Evolutionary conservation across 37 sponge, comb jelly and placozoan genomes (phyloP).

Genomic region (Oopsacas minuta): DNA sequence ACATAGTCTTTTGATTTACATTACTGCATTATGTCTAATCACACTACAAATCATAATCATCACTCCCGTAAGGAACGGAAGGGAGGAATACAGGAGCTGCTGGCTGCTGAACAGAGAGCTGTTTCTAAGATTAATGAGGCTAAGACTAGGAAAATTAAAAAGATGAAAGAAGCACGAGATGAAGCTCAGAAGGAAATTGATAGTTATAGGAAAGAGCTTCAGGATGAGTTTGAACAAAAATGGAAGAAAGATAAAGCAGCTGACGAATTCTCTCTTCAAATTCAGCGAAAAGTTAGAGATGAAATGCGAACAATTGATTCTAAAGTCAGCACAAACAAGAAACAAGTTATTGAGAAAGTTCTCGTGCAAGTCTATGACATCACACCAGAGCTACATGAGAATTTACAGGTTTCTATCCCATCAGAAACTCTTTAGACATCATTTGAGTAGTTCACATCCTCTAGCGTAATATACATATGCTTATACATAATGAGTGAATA

Average conservation of each 20-base stretch:
- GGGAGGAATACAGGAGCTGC: not conserved
- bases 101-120: slow-evolving; percentile 5
- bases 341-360: slow-evolving; percentile 2
- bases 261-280: not conserved
- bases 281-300: not conserved
- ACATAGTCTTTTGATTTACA: not conserved
- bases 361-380: not conserved
- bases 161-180: slow-evolving; percentile 5
- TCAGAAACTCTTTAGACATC: slow-evolving; percentile 24
- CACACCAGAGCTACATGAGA: slow-evolving; percentile 1
- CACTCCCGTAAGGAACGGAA: not conserved
- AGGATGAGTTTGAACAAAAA: not conserved
- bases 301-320: not conserved
- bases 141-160: not conserved
- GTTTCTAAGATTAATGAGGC: not conserved
- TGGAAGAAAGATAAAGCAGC: slow-evolving; percentile 8
- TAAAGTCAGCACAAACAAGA: not conserved
- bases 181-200: slow-evolving; percentile 14
- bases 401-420: slow-evolving; percentile 15
- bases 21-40: not conserved
- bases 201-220: not conserved
- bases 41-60: not conserved
- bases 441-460: too few relatives aligned
- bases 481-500: too few relatives aligned
- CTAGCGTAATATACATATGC: too few relatives aligned